A percentile compares a stretch with the other conserved stretches of the same genome.
These are phyloP conservation scores for Aproaerema taeniolella DNA, from an alignment of 2,888 invertebrate genomes.

Conservation along the genomic window DNA sequence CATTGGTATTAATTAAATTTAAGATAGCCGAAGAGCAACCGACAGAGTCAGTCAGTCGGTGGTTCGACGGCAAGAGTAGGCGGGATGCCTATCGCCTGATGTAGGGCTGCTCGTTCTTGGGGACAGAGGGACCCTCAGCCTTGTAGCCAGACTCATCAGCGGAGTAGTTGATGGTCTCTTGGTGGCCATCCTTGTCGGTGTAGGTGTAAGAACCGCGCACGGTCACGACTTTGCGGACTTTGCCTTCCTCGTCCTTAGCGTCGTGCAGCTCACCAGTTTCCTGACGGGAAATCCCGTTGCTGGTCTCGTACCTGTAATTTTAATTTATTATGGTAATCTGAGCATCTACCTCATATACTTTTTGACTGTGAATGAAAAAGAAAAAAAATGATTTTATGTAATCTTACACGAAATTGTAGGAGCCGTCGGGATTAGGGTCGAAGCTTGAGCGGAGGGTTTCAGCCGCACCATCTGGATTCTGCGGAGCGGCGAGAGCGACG, in stretches of 20 bases:
- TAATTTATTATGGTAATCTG: too few relatives aligned
- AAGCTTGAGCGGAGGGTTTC: conserved; percentile 41
- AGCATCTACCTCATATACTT: too few relatives aligned
- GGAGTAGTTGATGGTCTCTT: conserved; percentile 66
- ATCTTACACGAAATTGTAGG: conserved; percentile 42
- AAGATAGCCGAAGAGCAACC: too few relatives aligned
- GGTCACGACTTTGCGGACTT: conserved; percentile 71
- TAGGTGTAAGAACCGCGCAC: conserved; percentile 79
- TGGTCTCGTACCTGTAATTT: conserved; percentile 75
- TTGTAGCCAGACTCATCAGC: conserved; percentile 82
- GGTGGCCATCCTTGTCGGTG: conserved; percentile 71
- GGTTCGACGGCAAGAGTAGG: too few relatives aligned
- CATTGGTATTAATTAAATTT: too few relatives aligned
- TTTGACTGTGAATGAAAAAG: neutral
- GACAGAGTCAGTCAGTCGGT: too few relatives aligned
- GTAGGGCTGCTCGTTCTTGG: too few relatives aligned
- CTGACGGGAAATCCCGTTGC: conserved; percentile 70
- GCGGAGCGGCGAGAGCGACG: conserved; percentile 39
- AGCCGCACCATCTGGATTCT: conserved; percentile 23
- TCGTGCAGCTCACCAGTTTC: conserved; percentile 64
- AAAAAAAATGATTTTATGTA: too few relatives aligned
- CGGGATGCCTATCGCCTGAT: too few relatives aligned
- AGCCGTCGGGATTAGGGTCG: conserved; percentile 43
- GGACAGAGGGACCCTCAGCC: conserved; percentile 79
- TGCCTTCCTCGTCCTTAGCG: conserved; percentile 73